Percentiles rank a stretch among this genome's conserved stretches.
These are phyloP conservation scores for Hybognathus amarus DNA, from an alignment of 2,797 vertebrate genomes.

Conservation along the genomic window DNA sequence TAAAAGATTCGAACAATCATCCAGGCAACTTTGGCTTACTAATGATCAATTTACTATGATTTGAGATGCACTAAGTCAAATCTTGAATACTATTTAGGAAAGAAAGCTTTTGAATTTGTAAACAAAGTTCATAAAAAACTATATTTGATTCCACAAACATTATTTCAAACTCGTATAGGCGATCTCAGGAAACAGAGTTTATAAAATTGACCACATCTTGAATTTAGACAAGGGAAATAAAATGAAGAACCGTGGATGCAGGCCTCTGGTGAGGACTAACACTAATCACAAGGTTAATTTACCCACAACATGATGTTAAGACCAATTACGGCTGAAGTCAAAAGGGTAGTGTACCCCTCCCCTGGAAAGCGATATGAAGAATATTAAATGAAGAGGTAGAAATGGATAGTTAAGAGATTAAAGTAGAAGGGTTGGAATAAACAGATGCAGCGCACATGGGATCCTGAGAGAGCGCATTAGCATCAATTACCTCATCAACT, in stretches of 20 bases:
- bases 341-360: constrained; percentile 63
- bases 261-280: constrained; percentile 62
- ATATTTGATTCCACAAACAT: neutral
- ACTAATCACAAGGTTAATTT: constrained; percentile 70
- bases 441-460: constrained; percentile 26
- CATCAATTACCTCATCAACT: constrained; percentile 47
- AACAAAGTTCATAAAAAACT: neutral
- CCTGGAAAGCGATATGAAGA: constrained; percentile 38
- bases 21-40: neutral
- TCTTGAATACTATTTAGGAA: neutral
- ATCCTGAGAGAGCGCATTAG: constrained; percentile 53
- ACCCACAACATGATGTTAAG: constrained; percentile 67
- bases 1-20: neutral
- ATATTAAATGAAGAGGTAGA: constrained; percentile 51
- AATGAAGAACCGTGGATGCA: constrained; percentile 41
- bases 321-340: constrained; percentile 69
- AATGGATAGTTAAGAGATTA: constrained; percentile 39
- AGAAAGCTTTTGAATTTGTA: neutral
- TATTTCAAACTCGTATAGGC: neutral
- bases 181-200: neutral
- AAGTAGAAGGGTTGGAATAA: constrained; percentile 42
- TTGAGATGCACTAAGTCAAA: neutral
- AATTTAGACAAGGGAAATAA: constrained; percentile 55
- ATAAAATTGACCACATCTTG: constrained; percentile 40
- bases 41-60: neutral